These are phyloP conservation scores for Eulemur rufifrons DNA, from an alignment of 2,113 vertebrate genomes.

Conservation along the genomic window DNA sequence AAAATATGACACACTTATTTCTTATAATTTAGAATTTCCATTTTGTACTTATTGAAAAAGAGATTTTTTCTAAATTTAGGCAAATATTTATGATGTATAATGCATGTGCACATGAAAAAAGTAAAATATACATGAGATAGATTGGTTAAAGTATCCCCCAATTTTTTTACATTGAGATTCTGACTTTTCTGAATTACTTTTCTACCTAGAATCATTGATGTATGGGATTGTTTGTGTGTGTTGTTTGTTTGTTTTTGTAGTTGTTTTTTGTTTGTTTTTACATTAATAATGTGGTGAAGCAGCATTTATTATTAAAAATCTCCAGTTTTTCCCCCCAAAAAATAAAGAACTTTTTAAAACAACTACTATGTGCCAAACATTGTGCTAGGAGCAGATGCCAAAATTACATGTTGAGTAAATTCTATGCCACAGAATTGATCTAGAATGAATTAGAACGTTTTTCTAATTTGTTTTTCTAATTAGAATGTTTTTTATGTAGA, in stretches of 20 bases:
- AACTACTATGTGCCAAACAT: neutral
- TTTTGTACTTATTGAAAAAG: neutral
- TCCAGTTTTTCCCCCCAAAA: neutral
- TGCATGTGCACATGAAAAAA: neutral
- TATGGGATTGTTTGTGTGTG: neutral
- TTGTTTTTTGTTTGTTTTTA: constrained; percentile 14
- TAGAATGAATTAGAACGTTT: neutral
- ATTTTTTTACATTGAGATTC: neutral
- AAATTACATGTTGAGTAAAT: neutral
- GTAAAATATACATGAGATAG: neutral
- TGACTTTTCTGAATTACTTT: constrained; percentile 24
- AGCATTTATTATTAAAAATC: neutral
- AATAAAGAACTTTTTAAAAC: neutral
- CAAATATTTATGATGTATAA: neutral
- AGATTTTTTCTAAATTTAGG: neutral
- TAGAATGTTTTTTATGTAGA: neutral
- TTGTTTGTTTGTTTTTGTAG: too few species aligned
- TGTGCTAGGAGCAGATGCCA: neutral
- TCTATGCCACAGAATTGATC: neutral
- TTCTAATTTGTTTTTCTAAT: too few species aligned
- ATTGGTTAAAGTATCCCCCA: neutral
- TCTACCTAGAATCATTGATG: neutral
- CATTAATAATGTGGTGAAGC: neutral
- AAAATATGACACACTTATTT: neutral
- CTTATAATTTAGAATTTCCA: neutral